Conservation (phyloP, 2,113 vertebrate species). For the Mungos mungo region DNA sequence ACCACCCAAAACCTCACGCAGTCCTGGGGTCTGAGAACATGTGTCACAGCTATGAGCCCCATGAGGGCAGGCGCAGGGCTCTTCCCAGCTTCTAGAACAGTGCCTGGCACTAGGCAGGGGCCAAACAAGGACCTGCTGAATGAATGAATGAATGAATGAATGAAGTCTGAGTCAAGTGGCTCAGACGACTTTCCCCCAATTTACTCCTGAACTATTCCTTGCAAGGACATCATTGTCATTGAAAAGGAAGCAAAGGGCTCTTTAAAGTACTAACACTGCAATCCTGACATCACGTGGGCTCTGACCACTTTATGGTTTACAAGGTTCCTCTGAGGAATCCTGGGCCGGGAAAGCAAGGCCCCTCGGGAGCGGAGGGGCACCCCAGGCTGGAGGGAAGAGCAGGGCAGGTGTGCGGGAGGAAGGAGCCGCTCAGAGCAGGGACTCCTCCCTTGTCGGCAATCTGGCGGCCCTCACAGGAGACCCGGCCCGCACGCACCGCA, state of each 20-base stretch:
- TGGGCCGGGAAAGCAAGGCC: too few relatives aligned
- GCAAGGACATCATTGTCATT: too few relatives aligned
- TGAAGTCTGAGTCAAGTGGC: not conserved
- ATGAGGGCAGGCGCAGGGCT: not conserved
- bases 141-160: not conserved
- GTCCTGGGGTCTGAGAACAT: not conserved
- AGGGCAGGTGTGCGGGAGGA: not conserved
- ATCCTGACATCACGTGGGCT: not conserved
- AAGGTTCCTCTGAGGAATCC: not conserved
- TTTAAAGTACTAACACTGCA: not conserved
- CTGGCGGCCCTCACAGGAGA: not conserved
- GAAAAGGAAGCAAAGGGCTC: not conserved
- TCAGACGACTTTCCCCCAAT: not conserved
- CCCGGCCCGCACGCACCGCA: not conserved
- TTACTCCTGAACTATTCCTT: not conserved
- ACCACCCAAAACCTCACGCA: not conserved
- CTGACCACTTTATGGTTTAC: too few relatives aligned
- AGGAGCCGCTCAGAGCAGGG: not conserved
- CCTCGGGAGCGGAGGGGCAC: not conserved
- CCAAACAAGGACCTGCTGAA: not conserved
- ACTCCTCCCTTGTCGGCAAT: not conserved
- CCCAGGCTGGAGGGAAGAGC: not conserved
- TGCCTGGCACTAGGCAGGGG: fast-evolving
- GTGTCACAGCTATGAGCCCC: not conserved
- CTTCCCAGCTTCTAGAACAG: not conserved